Conservation (phyloP, 1,140 invertebrate species). For the Scaptomyza pallida region DNA sequence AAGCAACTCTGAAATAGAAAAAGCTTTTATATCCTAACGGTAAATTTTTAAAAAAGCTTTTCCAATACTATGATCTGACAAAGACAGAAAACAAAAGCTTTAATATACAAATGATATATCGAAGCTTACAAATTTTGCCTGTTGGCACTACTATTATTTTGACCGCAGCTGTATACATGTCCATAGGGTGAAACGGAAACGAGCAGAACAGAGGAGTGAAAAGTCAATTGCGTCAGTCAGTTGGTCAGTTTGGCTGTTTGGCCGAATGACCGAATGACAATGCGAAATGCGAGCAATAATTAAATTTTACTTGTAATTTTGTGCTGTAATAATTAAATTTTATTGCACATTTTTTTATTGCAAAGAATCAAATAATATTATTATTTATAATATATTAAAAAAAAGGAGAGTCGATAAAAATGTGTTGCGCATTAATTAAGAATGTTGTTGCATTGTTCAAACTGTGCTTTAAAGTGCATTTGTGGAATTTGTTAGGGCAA, state of each 20-base stretch:
- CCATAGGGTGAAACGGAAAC: not conserved
- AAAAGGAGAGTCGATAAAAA: not conserved
- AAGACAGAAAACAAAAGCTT: too few species aligned
- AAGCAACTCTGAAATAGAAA: too few species aligned
- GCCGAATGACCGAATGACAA: slow-evolving; percentile 39
- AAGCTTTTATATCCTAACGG: too few species aligned
- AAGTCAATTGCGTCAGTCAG: slow-evolving; percentile 10
- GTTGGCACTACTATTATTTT: too few species aligned
- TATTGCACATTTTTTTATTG: not conserved
- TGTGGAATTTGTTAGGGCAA: slow-evolving; percentile 12
- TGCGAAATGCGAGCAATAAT: slow-evolving; percentile 9
- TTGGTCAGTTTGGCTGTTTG: too few species aligned
- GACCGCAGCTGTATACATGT: too few species aligned
- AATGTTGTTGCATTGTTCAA: not conserved
- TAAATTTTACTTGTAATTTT: slow-evolving; percentile 4
- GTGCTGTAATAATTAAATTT: slow-evolving; percentile 16
- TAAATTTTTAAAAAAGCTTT: too few species aligned
- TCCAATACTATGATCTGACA: too few species aligned
- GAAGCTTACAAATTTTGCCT: too few species aligned
- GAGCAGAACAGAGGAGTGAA: not conserved
- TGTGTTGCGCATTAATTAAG: slow-evolving; percentile 31
- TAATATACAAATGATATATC: too few species aligned
- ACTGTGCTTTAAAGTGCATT: slow-evolving; percentile 13
- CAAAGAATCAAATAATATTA: not conserved
- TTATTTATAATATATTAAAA: not conserved